Evolutionary conservation across 2,113 vertebrate species (phyloP).

Genomic region (Pithys albifrons): DNA sequence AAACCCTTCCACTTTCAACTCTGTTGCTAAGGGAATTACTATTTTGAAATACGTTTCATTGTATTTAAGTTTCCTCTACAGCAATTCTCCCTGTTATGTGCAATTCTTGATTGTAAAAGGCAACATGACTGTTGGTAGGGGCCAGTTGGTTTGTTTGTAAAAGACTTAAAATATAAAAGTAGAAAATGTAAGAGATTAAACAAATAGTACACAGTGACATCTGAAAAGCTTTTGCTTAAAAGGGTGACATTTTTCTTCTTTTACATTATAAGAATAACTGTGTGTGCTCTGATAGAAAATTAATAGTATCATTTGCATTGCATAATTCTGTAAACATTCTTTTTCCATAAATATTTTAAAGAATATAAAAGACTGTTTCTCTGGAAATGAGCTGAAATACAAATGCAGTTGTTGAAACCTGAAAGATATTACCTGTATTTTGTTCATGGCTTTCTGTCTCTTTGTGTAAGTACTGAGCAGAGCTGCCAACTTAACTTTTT

Average conservation of each 20-base stretch:
- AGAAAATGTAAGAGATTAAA: not conserved
- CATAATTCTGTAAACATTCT: not conserved
- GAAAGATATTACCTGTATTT: not conserved
- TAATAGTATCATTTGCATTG: not conserved
- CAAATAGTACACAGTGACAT: not conserved
- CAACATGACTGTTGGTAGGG: not conserved
- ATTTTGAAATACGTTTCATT: conserved; percentile 44
- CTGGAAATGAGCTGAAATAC: not conserved
- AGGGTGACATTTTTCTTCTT: not conserved
- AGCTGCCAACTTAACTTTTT: not conserved
- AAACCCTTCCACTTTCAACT: conserved; percentile 10
- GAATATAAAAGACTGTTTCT: not conserved
- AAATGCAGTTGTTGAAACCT: not conserved
- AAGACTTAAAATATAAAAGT: not conserved
- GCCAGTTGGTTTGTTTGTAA: not conserved
- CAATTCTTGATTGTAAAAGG: conserved; percentile 23
- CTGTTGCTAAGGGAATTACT: conserved; percentile 9
- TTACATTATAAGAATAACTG: not conserved
- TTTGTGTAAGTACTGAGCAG: not conserved
- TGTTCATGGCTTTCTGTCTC: not conserved
- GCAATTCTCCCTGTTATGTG: not conserved
- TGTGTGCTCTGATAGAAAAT: not conserved
- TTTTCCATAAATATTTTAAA: not conserved
- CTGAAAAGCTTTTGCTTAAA: not conserved
- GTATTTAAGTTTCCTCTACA: conserved; percentile 48